Evolutionary conservation across 2,797 vertebrate species (phyloP).

Genomic region (Poecilia velifera): DNA sequence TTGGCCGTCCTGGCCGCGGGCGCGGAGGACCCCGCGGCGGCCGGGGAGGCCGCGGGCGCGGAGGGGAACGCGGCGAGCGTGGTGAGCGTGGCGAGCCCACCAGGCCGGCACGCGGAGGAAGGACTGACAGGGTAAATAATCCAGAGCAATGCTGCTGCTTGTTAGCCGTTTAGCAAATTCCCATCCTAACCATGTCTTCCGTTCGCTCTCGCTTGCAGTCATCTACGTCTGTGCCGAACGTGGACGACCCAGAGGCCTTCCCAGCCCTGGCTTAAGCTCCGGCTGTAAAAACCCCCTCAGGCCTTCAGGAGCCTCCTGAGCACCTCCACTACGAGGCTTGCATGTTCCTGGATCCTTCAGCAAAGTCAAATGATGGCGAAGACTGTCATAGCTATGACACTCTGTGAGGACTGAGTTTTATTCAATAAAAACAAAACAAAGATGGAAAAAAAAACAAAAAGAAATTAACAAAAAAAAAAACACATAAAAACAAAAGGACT

Average conservation of each 20-base stretch:
- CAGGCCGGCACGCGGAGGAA: slow-evolving; percentile 87
- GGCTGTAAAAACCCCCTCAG: slow-evolving; percentile 76
- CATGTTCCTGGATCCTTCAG: slow-evolving; percentile 99
- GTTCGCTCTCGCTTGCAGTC: slow-evolving; percentile 75
- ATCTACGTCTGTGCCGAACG: slow-evolving; percentile 91
- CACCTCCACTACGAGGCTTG: slow-evolving; percentile 97
- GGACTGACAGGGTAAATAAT: slow-evolving; percentile 88
- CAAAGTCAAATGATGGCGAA: slow-evolving; percentile 88
- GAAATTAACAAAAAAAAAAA: slow-evolving; percentile 78
- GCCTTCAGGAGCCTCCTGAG: slow-evolving; percentile 86
- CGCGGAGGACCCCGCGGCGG: slow-evolving; percentile 88
- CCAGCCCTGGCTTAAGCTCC: slow-evolving; percentile 94
- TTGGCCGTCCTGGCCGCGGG: slow-evolving; percentile 93
- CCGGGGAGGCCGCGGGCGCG: slow-evolving; percentile 80
- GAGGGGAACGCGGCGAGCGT: slow-evolving; percentile 68
- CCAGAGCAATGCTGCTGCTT: neutral
- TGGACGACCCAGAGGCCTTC: slow-evolving; percentile 99
- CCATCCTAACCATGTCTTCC: neutral
- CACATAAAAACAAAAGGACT: slow-evolving; percentile 92
- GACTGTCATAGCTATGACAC: slow-evolving; percentile 96
- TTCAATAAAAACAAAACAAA: slow-evolving; percentile 91
- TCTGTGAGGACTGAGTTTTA: slow-evolving; percentile 99
- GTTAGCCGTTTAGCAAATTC: neutral
- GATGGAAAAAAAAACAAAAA: slow-evolving; percentile 75
- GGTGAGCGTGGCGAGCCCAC: slow-evolving; percentile 65